A percentile compares a stretch with the other conserved stretches of the same genome.
phyloP scores from a whole-genome alignment of 2,113 vertebrate species.

The Pomatostomus ruficeps region DNA sequence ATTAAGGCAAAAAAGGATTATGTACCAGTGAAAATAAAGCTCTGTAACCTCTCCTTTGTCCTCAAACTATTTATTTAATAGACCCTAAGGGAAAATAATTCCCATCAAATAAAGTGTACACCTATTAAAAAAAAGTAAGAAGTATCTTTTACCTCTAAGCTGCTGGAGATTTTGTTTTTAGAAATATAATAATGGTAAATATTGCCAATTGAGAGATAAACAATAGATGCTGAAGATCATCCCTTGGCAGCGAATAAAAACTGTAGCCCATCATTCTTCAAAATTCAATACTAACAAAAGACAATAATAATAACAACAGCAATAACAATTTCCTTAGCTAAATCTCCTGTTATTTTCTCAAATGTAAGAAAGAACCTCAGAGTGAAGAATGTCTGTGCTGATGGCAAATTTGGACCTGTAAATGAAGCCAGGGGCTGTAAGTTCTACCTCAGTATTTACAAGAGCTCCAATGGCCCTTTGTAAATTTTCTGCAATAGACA shows the following conservation, averaged over 20 bases:
- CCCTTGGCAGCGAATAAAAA: neutral
- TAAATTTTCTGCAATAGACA: constrained; percentile 21
- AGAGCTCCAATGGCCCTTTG: neutral
- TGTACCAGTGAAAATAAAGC: neutral
- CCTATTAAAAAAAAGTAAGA: neutral
- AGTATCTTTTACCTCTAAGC: neutral
- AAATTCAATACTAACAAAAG: neutral
- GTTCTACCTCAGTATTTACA: neutral
- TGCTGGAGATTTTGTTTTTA: neutral
- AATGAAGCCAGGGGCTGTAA: neutral
- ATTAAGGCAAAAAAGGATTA: neutral
- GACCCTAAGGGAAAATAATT: neutral
- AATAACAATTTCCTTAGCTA: neutral
- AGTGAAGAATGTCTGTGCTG: neutral
- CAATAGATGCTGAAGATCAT: neutral
- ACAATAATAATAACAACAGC: neutral
- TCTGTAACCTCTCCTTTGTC: neutral
- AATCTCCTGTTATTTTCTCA: neutral
- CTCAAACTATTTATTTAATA: neutral
- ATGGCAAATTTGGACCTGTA: neutral
- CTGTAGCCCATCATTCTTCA: neutral
- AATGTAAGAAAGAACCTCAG: neutral
- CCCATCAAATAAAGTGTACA: neutral
- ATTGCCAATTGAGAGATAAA: neutral
- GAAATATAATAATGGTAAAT: neutral